Percentiles rank a stretch among this genome's conserved stretches.
Evolutionary conservation across 2,888 invertebrate species (phyloP).

Genomic region (Tetragonula carbonaria): DNA sequence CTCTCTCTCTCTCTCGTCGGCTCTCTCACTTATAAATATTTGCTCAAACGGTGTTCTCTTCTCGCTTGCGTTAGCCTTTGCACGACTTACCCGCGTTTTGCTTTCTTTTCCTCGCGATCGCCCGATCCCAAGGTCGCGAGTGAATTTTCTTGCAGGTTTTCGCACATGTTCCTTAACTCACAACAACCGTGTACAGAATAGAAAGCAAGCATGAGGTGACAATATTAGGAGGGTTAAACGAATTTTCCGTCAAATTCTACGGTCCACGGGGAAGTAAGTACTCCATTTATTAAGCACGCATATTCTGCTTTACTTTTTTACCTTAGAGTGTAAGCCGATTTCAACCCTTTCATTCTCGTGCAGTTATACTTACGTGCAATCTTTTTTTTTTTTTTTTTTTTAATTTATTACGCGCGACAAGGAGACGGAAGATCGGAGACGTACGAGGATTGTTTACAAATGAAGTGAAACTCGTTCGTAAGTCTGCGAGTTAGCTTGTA

Average conservation of each 20-base stretch:
- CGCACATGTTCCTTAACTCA: conserved; percentile 67
- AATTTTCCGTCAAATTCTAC: conserved; percentile 99
- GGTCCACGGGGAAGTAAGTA: conserved; percentile 97
- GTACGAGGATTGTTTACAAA: conserved; percentile 1
- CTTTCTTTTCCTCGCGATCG: neutral
- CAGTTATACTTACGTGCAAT: too few relatives aligned
- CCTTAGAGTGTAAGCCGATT: neutral
- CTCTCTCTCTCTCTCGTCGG: conserved; percentile 26
- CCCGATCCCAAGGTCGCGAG: neutral
- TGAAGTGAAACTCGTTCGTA: neutral
- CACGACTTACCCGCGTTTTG: neutral
- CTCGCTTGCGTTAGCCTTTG: conserved; percentile 20
- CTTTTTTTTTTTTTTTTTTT: neutral
- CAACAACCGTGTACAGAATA: conserved; percentile 88
- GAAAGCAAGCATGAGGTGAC: conserved; percentile 99
- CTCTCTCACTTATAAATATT: conserved; percentile 29
- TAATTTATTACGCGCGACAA: neutral
- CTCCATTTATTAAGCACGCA: neutral
- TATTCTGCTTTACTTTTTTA: neutral
- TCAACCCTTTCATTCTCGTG: neutral
- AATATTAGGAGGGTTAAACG: conserved; percentile 98
- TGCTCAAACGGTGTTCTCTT: conserved; percentile 22
- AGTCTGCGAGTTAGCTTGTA: neutral
- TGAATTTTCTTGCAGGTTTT: conserved; percentile 37
- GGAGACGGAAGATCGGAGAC: fast-evolving